Conservation (phyloP, 2,888 invertebrate genomes). For the Ectemnius continuus region DNA sequence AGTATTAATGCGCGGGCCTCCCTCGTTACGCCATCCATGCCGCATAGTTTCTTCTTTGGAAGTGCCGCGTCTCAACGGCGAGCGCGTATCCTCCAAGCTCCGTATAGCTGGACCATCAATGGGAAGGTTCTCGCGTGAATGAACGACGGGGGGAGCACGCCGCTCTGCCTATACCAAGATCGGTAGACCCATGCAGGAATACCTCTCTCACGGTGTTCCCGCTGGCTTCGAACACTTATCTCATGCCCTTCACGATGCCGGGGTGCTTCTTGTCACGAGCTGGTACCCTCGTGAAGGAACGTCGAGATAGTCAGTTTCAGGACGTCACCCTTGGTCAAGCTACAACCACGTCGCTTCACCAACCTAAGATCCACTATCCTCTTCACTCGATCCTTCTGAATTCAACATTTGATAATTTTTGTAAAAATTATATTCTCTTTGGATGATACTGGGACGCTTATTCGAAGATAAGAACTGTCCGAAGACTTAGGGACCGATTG, state of each 20-base stretch:
- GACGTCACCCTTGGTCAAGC: too few species aligned
- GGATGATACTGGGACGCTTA: background rate
- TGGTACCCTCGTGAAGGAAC: background rate
- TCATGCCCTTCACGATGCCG: constrained; percentile 25
- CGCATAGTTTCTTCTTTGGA: constrained; percentile 73
- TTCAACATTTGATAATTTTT: too few species aligned
- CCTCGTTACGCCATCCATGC: constrained; percentile 76
- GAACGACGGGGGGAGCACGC: constrained; percentile 62
- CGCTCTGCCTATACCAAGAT: constrained; percentile 12
- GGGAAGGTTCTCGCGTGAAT: constrained; percentile 74
- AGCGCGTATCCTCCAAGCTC: constrained; percentile 10
- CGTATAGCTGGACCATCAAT: constrained; percentile 70
- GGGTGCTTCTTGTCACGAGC: background rate
- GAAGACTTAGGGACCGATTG: constrained; percentile 25
- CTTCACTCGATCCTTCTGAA: too few species aligned
- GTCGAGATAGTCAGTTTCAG: background rate
- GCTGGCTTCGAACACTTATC: constrained; percentile 18
- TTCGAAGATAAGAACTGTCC: background rate
- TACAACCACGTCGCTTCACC: too few species aligned
- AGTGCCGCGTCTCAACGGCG: constrained; percentile 54
- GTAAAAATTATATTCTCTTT: too few species aligned
- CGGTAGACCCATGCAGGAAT: constrained; percentile 65
- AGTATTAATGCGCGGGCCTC: constrained; percentile 70
- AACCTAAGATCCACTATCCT: too few species aligned
- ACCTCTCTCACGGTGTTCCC: constrained; percentile 74